phyloP scores from a whole-genome alignment of 2,113 vertebrate genomes.

The Malurus elegans region DNA sequence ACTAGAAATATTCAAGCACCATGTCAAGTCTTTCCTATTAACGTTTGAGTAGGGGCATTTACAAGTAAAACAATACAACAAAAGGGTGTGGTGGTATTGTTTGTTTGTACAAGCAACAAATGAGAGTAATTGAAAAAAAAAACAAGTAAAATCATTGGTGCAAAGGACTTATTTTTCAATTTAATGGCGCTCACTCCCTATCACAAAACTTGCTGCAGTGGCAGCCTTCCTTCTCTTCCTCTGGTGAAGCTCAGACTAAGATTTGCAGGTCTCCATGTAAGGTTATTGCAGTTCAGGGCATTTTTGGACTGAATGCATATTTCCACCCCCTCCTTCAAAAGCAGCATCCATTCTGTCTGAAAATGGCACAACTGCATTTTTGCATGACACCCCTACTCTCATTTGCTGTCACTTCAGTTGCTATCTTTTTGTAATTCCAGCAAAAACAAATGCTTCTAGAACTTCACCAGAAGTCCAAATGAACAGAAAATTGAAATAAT shows the following conservation, averaged over 20 bases:
- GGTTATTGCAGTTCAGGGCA: constrained; percentile 41
- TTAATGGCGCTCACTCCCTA: background rate
- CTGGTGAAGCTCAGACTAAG: constrained; percentile 30
- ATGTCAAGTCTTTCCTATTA: background rate
- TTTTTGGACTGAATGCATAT: constrained; percentile 26
- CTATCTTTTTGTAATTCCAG: constrained; percentile 31
- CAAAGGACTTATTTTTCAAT: background rate
- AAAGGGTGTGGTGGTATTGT: background rate
- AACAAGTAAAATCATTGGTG: background rate
- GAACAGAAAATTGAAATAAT: constrained; percentile 50
- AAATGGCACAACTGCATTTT: constrained; percentile 38
- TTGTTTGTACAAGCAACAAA: constrained; percentile 22
- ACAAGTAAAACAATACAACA: background rate
- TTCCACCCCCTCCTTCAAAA: background rate
- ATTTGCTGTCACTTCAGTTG: constrained; percentile 49
- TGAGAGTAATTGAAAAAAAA: constrained; percentile 7
- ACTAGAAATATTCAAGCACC: constrained; percentile 46
- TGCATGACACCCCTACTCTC: constrained; percentile 48
- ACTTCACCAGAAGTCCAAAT: constrained; percentile 39
- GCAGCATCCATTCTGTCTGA: constrained; percentile 21
- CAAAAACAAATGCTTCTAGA: constrained; percentile 49
- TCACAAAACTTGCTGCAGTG: background rate
- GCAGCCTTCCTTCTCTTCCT: constrained; percentile 8
- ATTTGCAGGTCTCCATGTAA: background rate
- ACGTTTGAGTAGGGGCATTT: background rate